Evolutionary conservation across 1,140 invertebrate species (phyloP).

Genomic region (Drosophila parvula): DNA sequence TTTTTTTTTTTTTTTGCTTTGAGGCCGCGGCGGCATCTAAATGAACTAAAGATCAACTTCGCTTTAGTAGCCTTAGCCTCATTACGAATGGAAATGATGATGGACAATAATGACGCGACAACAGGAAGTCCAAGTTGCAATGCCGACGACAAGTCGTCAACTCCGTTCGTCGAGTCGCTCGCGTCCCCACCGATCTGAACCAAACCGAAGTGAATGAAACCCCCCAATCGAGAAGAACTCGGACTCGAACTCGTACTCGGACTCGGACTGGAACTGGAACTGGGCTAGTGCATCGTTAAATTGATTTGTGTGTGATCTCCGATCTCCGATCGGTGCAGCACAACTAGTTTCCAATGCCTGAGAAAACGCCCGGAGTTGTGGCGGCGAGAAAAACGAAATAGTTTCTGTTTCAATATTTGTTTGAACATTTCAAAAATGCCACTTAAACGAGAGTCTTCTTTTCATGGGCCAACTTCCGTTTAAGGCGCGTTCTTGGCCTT

Average conservation of each 20-base stretch:
- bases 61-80: constrained; percentile 79
- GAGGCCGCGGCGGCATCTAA: constrained; percentile 74
- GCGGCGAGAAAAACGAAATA: constrained; percentile 48
- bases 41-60: constrained; percentile 78
- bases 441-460: constrained; percentile 55
- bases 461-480: constrained; percentile 63
- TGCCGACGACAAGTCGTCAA: constrained; percentile 48
- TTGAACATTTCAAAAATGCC: constrained; percentile 68
- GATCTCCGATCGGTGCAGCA: constrained; percentile 38
- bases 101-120: constrained; percentile 83
- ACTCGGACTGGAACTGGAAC: constrained; percentile 57
- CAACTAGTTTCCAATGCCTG: constrained; percentile 72
- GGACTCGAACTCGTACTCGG: constrained; percentile 20
- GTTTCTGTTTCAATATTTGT: constrained; percentile 64
- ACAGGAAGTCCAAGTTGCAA: constrained; percentile 75
- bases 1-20: constrained; percentile 7
- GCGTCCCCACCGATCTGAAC: constrained; percentile 21
- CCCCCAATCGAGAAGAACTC: constrained; percentile 26
- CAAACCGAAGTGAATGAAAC: constrained; percentile 57
- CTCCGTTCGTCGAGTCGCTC: constrained; percentile 20
- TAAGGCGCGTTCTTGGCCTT: constrained; percentile 55
- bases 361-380: constrained; percentile 60
- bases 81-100: constrained; percentile 83
- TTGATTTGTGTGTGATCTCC: constrained; percentile 76
- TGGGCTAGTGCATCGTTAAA: constrained; percentile 81